Evolutionary conservation across 2,797 vertebrate species (phyloP).

Genomic region (Pangasius krempfi): DNA sequence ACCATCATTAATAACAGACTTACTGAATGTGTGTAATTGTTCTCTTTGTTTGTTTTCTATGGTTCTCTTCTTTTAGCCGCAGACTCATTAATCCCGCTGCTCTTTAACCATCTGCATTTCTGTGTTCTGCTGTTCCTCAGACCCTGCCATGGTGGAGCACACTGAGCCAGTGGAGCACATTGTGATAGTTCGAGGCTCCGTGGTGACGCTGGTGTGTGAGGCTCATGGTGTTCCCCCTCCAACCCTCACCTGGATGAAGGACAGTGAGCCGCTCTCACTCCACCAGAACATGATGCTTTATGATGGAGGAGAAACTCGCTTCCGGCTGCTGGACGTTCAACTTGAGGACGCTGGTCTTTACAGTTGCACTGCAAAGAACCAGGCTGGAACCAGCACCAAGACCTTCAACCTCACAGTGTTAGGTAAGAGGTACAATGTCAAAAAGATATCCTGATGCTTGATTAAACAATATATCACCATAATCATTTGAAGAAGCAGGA

Average conservation of each 20-base stretch:
- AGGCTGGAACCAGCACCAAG: constrained; percentile 86
- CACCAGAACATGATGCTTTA: constrained; percentile 57
- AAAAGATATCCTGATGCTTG: background rate
- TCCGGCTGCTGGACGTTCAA: constrained; percentile 72
- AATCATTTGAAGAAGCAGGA: background rate
- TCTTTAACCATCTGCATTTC: background rate
- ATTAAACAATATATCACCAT: background rate
- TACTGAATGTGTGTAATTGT: background rate
- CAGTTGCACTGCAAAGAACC: constrained; percentile 83
- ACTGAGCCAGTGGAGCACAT: constrained; percentile 78
- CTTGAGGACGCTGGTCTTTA: constrained; percentile 84
- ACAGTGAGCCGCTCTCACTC: constrained; percentile 76
- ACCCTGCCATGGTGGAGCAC: constrained; percentile 80
- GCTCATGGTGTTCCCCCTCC: constrained; percentile 84
- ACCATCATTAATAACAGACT: no score
- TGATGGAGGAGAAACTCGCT: constrained; percentile 6
- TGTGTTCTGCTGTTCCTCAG: constrained; percentile 64
- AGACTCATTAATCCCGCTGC: background rate
- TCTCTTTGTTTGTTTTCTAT: background rate
- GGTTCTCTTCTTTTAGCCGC: background rate
- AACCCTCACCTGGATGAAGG: constrained; percentile 84
- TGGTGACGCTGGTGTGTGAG: constrained; percentile 85
- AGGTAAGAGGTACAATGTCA: constrained; percentile 68
- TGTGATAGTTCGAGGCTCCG: constrained; percentile 77
- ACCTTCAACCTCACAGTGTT: constrained; percentile 85